Conservation (phyloP, 2,888 invertebrate genomes). For the Dryomyza anilis region DNA sequence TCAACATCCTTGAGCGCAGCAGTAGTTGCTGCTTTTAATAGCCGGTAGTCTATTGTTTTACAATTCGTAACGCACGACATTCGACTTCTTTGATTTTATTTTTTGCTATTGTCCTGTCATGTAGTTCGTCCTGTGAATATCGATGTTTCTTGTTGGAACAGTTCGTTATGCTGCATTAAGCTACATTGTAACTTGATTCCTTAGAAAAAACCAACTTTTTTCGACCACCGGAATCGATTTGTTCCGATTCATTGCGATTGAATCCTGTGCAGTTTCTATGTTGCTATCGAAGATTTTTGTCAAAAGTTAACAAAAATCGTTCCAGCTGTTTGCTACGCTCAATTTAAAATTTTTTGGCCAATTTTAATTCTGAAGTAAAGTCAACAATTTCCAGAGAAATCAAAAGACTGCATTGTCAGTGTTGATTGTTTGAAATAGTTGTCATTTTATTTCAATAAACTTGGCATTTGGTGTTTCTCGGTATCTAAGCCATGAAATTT, state of each 20-base stretch:
- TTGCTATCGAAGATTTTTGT: constrained; percentile 9
- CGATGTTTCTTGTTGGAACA: constrained; percentile 6
- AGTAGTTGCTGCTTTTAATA: constrained; percentile 5
- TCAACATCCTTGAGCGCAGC: neutral
- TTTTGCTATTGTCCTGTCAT: too few relatives aligned
- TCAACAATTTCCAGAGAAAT: constrained; percentile 29
- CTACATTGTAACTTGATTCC: constrained; percentile 27
- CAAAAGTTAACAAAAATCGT: constrained; percentile 31
- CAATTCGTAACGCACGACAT: constrained; percentile 10
- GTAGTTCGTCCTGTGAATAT: neutral
- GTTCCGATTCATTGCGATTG: constrained; percentile 44
- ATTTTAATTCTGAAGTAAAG: constrained; percentile 37
- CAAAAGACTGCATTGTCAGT: constrained; percentile 21
- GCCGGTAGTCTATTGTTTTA: neutral
- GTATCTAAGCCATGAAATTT: constrained; percentile 45
- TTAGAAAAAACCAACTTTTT: constrained; percentile 32
- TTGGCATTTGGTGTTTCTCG: neutral
- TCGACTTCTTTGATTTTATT: neutral
- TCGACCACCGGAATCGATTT: constrained; percentile 49
- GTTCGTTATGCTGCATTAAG: constrained; percentile 20
- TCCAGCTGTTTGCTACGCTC: constrained; percentile 33
- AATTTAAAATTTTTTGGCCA: constrained; percentile 26
- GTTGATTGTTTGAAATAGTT: constrained; percentile 15
- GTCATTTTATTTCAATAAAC: neutral
- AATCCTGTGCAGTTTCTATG: constrained; percentile 1